A percentile compares a stretch with the other conserved stretches of the same genome.
Conservation (phyloP, 2,888 invertebrate species). For the Leptodirus hochenwartii region DNA sequence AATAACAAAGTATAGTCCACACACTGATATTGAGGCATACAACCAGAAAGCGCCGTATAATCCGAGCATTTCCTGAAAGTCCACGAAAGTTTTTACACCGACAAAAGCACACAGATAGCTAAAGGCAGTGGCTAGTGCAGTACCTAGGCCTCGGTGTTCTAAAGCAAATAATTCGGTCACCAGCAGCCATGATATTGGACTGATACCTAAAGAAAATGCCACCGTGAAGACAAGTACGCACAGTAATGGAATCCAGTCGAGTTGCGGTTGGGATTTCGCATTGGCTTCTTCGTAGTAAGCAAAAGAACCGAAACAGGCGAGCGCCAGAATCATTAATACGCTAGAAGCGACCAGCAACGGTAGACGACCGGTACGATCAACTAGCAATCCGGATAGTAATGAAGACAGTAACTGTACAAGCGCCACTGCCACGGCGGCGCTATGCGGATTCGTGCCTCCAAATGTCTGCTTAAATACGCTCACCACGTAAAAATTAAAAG, state of each 20-base stretch:
- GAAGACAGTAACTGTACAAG: constrained; percentile 74
- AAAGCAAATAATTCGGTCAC: constrained; percentile 70
- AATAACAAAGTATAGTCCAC: constrained; percentile 68
- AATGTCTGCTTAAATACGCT: constrained; percentile 74
- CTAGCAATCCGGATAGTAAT: constrained; percentile 59
- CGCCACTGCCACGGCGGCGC: constrained; percentile 71
- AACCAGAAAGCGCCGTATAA: constrained; percentile 77
- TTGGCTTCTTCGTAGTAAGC: constrained; percentile 61
- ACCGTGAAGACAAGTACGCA: constrained; percentile 71
- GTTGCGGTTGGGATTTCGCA: constrained; percentile 29
- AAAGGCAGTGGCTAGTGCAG: constrained; percentile 70
- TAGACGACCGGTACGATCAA: constrained; percentile 71
- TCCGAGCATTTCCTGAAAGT: constrained; percentile 57
- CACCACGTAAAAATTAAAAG: constrained; percentile 72
- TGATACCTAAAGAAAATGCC: constrained; percentile 74
- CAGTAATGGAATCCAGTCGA: constrained; percentile 68
- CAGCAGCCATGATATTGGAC: constrained; percentile 72
- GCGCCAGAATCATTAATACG: constrained; percentile 69
- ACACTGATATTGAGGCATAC: constrained; percentile 65
- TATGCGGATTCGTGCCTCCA: constrained; percentile 62
- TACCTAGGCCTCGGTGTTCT: constrained; percentile 70
- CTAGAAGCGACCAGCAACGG: constrained; percentile 71
- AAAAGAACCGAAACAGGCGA: constrained; percentile 70
- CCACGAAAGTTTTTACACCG: constrained; percentile 72
- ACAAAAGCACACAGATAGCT: constrained; percentile 77